phyloP scores from a whole-genome alignment of 2,113 vertebrate genomes.

The Tupaia chinensis region DNA sequence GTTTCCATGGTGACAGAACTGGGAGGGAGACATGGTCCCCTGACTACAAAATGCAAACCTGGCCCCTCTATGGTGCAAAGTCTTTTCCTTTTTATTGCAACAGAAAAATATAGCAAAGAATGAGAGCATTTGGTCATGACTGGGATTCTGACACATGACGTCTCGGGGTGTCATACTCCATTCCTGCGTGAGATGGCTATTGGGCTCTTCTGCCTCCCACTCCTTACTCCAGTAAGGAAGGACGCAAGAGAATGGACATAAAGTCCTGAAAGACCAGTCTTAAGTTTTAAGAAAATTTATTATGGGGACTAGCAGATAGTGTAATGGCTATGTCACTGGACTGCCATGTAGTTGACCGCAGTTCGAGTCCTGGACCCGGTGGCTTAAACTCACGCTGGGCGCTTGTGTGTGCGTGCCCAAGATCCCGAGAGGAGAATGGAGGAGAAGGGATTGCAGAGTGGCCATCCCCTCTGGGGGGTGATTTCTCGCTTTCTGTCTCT shows the following conservation, averaged over 20 bases:
- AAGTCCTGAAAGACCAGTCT: background rate
- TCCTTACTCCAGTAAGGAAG: accelerated
- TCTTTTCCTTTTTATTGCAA: background rate
- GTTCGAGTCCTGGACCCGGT: too few species aligned
- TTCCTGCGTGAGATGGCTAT: accelerated
- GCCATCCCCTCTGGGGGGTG: too few species aligned
- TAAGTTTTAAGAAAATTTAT: too few species aligned
- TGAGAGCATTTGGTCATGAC: background rate
- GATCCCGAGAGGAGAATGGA: too few species aligned
- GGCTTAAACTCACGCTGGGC: too few species aligned
- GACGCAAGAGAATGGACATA: background rate
- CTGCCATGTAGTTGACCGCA: too few species aligned
- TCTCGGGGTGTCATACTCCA: accelerated
- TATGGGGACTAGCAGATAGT: too few species aligned
- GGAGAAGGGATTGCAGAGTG: too few species aligned
- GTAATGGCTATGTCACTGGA: too few species aligned
- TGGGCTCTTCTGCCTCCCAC: background rate
- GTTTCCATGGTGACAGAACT: background rate
- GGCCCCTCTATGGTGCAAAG: background rate
- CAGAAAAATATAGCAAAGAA: background rate
- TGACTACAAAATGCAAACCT: background rate
- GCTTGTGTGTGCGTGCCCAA: too few species aligned
- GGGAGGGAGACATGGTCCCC: background rate
- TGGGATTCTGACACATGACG: background rate
- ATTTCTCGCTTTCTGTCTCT: too few species aligned